phyloP scores from a whole-genome alignment of 2,113 vertebrate species.

The Nicator chloris region DNA sequence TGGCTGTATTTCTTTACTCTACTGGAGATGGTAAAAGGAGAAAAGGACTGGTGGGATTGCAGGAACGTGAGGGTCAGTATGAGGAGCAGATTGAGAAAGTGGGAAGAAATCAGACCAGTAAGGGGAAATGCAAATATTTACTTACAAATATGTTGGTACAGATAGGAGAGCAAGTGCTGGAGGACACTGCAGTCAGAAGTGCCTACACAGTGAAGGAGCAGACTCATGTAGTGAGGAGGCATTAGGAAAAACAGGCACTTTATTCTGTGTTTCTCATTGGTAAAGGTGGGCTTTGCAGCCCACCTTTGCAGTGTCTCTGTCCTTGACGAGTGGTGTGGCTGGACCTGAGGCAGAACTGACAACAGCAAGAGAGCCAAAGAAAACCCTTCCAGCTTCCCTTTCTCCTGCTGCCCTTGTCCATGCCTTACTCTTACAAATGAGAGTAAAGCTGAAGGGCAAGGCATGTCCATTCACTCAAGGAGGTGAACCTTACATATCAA shows the following conservation, averaged over 20 bases:
- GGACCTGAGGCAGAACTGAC: neutral
- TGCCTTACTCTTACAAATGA: neutral
- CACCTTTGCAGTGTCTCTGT: too few relatives aligned
- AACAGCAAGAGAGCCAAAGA: neutral
- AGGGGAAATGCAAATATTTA: neutral
- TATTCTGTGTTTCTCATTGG: neutral
- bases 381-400: neutral
- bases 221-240: neutral
- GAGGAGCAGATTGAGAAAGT: neutral
- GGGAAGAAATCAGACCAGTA: neutral
- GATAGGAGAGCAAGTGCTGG: neutral
- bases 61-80: neutral
- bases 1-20: neutral
- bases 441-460: neutral
- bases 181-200: neutral
- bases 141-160: neutral
- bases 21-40: neutral
- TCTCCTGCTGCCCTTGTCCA: neutral
- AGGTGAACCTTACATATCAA: neutral
- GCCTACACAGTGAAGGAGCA: neutral
- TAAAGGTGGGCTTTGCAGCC: neutral
- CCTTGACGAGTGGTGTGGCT: neutral
- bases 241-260: neutral
- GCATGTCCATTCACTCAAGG: rapidly evolving
- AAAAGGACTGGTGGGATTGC: neutral